These are phyloP conservation scores for Caenorhabditis inopinata DNA, from an alignment of 1,140 invertebrate species.

Conservation along the genomic window DNA sequence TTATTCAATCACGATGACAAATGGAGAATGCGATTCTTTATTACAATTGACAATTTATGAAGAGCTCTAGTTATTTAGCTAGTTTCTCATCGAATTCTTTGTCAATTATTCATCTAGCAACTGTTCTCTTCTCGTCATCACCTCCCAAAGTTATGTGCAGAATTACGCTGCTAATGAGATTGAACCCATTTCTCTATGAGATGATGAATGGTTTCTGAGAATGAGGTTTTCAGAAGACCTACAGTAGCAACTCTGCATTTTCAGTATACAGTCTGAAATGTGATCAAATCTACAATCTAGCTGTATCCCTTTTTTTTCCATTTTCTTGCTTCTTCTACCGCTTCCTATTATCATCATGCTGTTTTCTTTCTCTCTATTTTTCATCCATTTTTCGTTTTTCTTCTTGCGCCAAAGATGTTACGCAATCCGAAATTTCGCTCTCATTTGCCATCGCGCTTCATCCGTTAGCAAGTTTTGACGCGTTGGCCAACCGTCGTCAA, in stretches of 20 bases:
- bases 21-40: background rate
- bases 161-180: too few species aligned
- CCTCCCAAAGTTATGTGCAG: too few species aligned
- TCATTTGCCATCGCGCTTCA: slow-evolving; percentile 25
- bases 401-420: slow-evolving; percentile 30
- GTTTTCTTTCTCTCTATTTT: background rate
- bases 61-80: background rate
- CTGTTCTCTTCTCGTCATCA: background rate
- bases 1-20: slow-evolving; percentile 12
- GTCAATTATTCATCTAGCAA: slow-evolving; percentile 15
- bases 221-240: too few species aligned
- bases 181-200: too few species aligned
- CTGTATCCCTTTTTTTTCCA: background rate
- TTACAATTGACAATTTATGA: slow-evolving; percentile 22
- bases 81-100: background rate
- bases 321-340: background rate
- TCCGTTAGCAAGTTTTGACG: slow-evolving; percentile 30
- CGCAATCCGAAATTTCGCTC: slow-evolving; percentile 29
- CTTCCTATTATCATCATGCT: background rate
- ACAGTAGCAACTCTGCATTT: too few species aligned
- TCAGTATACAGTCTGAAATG: too few species aligned
- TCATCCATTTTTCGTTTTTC: background rate
- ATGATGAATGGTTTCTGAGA: too few species aligned
- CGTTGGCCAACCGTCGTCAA: slow-evolving; percentile 14
- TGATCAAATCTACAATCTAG: background rate